Conservation (phyloP, 2,113 vertebrate species). For the Elephantulus edwardii region DNA sequence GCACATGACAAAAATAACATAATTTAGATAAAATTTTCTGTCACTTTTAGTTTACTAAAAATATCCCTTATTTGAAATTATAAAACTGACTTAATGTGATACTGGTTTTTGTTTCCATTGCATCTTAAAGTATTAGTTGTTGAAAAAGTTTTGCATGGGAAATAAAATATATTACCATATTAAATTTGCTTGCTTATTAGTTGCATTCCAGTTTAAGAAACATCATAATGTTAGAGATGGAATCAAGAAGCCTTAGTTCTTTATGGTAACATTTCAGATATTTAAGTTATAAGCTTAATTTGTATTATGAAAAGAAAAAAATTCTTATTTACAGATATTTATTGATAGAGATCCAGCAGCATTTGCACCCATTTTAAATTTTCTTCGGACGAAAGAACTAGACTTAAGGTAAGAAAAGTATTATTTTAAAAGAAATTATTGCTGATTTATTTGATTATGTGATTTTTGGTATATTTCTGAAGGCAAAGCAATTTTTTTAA, state of each 20-base stretch:
- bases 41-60: not conserved
- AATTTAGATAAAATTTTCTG: constrained; percentile 2
- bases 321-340: constrained; percentile 92
- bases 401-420: constrained; percentile 90
- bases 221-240: not conserved
- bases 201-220: not conserved
- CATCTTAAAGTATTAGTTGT: not conserved
- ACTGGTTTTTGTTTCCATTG: not conserved
- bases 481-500: not conserved
- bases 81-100: not conserved
- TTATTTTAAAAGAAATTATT: constrained; percentile 4
- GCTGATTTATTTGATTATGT: not conserved
- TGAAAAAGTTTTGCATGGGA: not conserved
- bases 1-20: not conserved
- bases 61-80: not conserved
- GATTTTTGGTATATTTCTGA: not conserved
- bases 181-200: not conserved
- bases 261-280: not conserved
- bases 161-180: not conserved
- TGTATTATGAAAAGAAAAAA: constrained; percentile 13
- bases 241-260: not conserved
- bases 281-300: not conserved
- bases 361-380: constrained; percentile 99
- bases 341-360: constrained; percentile 98
- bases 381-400: constrained; percentile 98